phyloP scores from a whole-genome alignment of 2,888 invertebrate species.

The Dolomedes plantarius region DNA sequence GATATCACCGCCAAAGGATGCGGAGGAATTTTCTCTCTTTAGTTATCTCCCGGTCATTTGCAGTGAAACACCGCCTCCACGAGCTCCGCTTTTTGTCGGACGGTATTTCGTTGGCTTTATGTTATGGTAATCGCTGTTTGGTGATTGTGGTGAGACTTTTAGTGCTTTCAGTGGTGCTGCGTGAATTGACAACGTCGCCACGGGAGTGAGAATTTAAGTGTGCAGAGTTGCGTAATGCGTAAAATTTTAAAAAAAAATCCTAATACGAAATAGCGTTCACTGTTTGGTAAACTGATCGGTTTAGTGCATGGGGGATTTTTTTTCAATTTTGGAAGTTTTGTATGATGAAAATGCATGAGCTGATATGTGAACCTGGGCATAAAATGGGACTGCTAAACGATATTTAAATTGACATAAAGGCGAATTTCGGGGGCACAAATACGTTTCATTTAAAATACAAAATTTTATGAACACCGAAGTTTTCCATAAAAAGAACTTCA shows the following conservation, averaged over 20 bases:
- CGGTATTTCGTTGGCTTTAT: background rate
- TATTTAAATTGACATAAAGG: too few relatives aligned
- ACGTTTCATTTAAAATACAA: too few relatives aligned
- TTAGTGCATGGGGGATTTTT: background rate
- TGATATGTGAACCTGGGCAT: too few relatives aligned
- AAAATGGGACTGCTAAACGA: too few relatives aligned
- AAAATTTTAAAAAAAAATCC: background rate
- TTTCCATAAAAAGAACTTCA: too few relatives aligned
- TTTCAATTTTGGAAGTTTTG: too few relatives aligned
- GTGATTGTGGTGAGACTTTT: background rate
- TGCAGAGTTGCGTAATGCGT: background rate
- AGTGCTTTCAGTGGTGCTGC: background rate
- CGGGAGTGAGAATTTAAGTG: background rate
- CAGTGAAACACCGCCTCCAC: background rate
- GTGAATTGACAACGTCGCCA: background rate
- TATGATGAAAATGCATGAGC: too few relatives aligned
- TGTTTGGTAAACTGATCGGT: background rate
- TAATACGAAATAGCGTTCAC: background rate
- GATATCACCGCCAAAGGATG: conserved; percentile 18
- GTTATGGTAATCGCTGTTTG: background rate
- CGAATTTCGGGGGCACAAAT: too few relatives aligned
- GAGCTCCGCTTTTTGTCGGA: background rate
- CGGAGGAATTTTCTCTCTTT: conserved; percentile 13
- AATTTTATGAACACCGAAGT: too few relatives aligned
- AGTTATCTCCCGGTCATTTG: conserved; percentile 20